Percentiles rank a stretch among this genome's conserved stretches.
Conservation (phyloP, 2,113 vertebrate genomes). For the Mastomys coucha region DNA sequence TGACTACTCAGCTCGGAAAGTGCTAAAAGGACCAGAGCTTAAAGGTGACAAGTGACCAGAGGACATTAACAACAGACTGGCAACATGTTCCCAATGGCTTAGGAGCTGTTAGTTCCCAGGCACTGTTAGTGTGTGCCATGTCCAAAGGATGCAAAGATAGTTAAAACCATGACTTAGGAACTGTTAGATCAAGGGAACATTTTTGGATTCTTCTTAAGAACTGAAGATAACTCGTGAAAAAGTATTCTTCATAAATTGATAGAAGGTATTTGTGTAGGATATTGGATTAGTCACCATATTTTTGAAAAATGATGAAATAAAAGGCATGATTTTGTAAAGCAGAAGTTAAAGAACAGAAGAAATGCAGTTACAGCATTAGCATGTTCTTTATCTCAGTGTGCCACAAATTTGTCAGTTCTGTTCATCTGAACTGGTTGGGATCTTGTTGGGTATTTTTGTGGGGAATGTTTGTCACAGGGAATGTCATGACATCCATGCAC, state of each 20-base stretch:
- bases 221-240: background rate
- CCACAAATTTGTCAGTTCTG: background rate
- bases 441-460: background rate
- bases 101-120: background rate
- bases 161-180: conserved; percentile 4
- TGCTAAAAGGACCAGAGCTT: conserved; percentile 62
- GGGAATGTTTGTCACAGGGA: background rate
- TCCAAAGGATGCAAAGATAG: background rate
- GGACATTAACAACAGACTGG: background rate
- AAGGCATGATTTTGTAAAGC: background rate
- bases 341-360: background rate
- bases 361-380: background rate
- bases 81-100: background rate
- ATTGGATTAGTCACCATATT: background rate
- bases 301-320: background rate
- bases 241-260: conserved; percentile 10
- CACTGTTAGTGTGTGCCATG: background rate
- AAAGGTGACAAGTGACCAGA: background rate
- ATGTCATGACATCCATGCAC: no score
- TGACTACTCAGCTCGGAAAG: conserved; percentile 8
- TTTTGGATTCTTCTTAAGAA: conserved; percentile 39
- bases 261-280: background rate
- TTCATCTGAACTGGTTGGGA: background rate
- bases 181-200: conserved; percentile 21
- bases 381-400: background rate